These are phyloP conservation scores for Nicator chloris DNA, from an alignment of 2,113 vertebrate species.

Conservation along the genomic window DNA sequence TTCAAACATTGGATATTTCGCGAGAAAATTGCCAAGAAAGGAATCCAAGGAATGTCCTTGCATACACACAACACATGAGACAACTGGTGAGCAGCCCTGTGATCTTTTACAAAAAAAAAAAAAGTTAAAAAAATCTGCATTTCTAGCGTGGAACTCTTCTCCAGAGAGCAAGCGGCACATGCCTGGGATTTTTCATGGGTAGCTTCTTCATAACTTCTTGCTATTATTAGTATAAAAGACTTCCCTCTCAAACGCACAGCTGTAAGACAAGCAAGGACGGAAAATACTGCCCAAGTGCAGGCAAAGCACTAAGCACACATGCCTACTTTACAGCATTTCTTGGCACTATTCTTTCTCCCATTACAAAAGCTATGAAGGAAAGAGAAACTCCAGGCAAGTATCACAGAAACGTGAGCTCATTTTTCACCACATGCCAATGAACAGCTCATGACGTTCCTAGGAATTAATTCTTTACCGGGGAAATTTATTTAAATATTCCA, in stretches of 20 bases:
- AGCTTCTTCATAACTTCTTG: conserved; percentile 59
- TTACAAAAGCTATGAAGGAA: not conserved
- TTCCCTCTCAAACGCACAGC: conserved; percentile 63
- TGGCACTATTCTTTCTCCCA: not conserved
- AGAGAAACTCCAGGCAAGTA: not conserved
- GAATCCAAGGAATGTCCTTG: conserved; percentile 77
- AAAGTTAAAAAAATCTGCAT: not conserved
- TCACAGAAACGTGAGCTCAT: not conserved
- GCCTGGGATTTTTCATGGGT: conserved; percentile 65
- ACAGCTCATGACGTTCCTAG: not conserved
- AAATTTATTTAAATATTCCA: not conserved
- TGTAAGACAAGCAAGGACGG: conserved; percentile 46
- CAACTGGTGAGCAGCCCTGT: conserved; percentile 72
- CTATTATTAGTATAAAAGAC: conserved; percentile 76
- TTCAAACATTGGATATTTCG: conserved; percentile 69
- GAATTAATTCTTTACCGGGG: not conserved
- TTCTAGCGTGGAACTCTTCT: conserved; percentile 52
- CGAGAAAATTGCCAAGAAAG: conserved; percentile 68
- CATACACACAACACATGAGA: conserved; percentile 56
- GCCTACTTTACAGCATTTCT: not conserved
- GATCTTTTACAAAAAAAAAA: conserved; percentile 31
- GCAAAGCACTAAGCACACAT: not conserved
- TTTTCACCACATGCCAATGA: not conserved
- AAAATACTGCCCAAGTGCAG: conserved; percentile 6
- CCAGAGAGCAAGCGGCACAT: conserved; percentile 60